phyloP scores from a whole-genome alignment of 2,797 vertebrate genomes.

The Apogon hyalosoma region DNA sequence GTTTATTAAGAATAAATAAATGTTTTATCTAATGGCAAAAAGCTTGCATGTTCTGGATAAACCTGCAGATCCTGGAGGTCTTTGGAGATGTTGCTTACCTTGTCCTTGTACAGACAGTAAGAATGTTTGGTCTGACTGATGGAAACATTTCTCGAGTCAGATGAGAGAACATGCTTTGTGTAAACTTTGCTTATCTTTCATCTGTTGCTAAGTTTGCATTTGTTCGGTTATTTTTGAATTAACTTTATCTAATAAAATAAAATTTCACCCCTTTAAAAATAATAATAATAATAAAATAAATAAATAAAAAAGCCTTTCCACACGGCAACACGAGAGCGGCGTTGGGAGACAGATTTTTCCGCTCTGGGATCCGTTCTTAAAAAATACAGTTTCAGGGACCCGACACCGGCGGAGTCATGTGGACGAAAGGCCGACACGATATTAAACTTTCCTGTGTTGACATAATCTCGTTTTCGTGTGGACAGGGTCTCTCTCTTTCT shows the following conservation, averaged over 20 bases:
- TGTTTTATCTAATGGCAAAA: slow-evolving; percentile 58
- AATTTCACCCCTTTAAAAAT: too few relatives aligned
- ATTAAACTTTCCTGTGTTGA: too few relatives aligned
- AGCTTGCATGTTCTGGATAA: slow-evolving; percentile 50
- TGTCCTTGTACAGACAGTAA: slow-evolving; percentile 61
- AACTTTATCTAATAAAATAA: slow-evolving; percentile 59
- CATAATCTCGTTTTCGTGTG: too few relatives aligned
- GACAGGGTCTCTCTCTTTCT: too few relatives aligned
- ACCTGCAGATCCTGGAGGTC: slow-evolving; percentile 38
- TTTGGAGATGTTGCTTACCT: slow-evolving; percentile 49
- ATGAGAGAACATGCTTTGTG: slow-evolving; percentile 69
- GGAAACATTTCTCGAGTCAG: slow-evolving; percentile 70
- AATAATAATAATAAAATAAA: too few relatives aligned
- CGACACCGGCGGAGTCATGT: too few relatives aligned
- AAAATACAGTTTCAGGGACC: too few relatives aligned
- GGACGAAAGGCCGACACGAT: too few relatives aligned
- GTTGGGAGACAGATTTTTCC: too few relatives aligned
- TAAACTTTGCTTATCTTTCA: slow-evolving; percentile 80
- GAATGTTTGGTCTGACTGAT: slow-evolving; percentile 73
- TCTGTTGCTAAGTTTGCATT: slow-evolving; percentile 69
- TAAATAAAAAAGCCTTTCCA: too few relatives aligned
- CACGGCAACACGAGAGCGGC: too few relatives aligned
- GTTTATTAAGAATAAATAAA: slow-evolving; percentile 8
- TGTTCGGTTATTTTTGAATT: slow-evolving; percentile 63
- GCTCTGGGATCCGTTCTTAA: too few relatives aligned